phyloP scores from a whole-genome alignment of 2,113 vertebrate species.

The Pachyramphus minor region DNA sequence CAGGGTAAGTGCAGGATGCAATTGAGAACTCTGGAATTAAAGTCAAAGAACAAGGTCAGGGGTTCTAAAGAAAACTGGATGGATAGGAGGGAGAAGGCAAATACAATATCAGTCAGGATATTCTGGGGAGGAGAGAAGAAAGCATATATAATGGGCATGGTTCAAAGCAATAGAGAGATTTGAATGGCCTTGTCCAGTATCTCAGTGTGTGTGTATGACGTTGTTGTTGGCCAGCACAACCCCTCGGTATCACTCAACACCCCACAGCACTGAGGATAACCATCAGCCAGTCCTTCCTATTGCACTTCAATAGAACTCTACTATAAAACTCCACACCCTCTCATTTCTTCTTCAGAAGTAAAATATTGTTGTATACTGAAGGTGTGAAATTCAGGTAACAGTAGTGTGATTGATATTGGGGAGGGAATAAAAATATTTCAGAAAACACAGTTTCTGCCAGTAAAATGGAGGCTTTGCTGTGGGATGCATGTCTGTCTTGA shows the following conservation, averaged over 20 bases:
- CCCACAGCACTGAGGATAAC: not conserved
- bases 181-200: not conserved
- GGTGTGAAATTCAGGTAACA: not conserved
- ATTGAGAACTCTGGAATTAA: not conserved
- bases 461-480: not conserved
- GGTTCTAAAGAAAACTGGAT: not conserved
- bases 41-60: not conserved
- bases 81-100: not conserved
- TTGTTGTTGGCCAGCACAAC: not conserved
- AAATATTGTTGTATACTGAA: not conserved
- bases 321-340: not conserved
- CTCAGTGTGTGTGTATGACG: not conserved
- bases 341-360: not conserved
- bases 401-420: not conserved
- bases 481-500: not conserved
- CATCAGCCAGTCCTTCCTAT: not conserved
- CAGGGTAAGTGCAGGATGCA: not conserved
- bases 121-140: not conserved
- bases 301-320: not conserved
- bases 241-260: not conserved
- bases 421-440: not conserved
- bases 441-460: not conserved
- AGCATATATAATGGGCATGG: not conserved
- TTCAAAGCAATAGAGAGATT: not conserved
- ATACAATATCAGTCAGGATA: not conserved